Evolutionary conservation across 2,797 vertebrate species (phyloP).

Genomic region (Varecia variegata): DNA sequence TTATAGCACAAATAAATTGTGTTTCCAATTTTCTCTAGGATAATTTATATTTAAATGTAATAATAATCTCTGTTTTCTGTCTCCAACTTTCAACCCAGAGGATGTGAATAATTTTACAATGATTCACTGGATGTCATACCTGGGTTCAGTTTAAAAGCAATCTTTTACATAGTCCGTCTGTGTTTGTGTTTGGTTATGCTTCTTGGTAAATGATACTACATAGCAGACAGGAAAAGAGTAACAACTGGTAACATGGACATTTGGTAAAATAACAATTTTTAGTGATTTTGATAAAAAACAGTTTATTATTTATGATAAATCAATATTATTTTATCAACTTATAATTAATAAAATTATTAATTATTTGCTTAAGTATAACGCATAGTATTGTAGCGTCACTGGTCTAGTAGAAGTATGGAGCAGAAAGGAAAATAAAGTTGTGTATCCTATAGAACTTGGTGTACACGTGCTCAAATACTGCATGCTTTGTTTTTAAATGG

Average conservation of each 20-base stretch:
- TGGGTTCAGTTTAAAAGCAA: background rate
- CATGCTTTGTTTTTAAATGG: background rate
- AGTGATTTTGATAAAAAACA: background rate
- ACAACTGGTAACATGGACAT: background rate
- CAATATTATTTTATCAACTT: no score
- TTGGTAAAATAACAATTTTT: constrained; percentile 35
- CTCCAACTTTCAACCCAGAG: background rate
- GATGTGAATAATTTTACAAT: constrained; percentile 14
- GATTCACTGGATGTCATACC: background rate
- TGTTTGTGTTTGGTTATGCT: background rate
- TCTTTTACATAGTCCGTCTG: background rate
- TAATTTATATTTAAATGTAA: background rate
- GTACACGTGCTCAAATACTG: background rate
- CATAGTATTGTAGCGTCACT: background rate
- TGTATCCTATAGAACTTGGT: background rate
- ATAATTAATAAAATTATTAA: no score
- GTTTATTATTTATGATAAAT: no score
- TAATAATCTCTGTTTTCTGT: background rate
- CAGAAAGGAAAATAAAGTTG: background rate
- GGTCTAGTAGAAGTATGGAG: background rate
- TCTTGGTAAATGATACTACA: background rate
- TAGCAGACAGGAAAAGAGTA: background rate
- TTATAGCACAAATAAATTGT: background rate
- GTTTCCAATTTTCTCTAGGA: background rate
- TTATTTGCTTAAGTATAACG: background rate